Percentiles rank a stretch among this genome's conserved stretches.
Conservation (phyloP, 1,140 invertebrate genomes). For the Drosophila subobscura region DNA sequence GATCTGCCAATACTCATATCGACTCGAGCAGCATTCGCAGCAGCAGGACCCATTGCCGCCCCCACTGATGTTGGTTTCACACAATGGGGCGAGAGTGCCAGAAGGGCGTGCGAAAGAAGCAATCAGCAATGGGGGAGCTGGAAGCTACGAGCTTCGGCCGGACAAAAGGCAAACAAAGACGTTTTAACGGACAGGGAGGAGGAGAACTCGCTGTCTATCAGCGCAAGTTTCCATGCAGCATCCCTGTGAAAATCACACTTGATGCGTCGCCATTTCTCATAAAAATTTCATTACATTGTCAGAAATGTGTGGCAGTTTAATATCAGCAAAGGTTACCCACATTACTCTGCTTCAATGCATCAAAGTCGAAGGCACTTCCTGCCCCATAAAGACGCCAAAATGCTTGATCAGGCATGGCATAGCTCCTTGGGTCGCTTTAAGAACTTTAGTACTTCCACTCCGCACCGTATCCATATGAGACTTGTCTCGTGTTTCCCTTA, state of each 20-base stretch:
- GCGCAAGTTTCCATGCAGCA: slow-evolving; percentile 34
- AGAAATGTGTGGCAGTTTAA: slow-evolving; percentile 30
- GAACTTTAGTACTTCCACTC: too few species aligned
- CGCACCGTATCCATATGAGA: too few species aligned
- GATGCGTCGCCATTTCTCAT: slow-evolving; percentile 62
- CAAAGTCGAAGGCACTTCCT: not conserved
- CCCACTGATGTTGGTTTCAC: slow-evolving; percentile 9
- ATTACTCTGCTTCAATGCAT: slow-evolving; percentile 11
- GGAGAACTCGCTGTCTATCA: slow-evolving; percentile 28
- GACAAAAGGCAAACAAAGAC: slow-evolving; percentile 65
- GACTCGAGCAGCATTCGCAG: not conserved
- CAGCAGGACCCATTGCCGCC: not conserved
- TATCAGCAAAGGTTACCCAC: slow-evolving; percentile 12
- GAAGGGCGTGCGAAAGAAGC: slow-evolving; percentile 52
- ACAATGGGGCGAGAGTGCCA: slow-evolving; percentile 6
- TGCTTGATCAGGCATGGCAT: not conserved
- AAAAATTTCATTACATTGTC: slow-evolving; percentile 63
- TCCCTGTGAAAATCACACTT: slow-evolving; percentile 50
- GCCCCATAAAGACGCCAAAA: not conserved
- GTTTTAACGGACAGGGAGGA: slow-evolving; percentile 7
- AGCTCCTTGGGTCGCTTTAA: too few species aligned
- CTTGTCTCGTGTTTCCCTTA: too few species aligned
- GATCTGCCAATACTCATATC: slow-evolving; percentile 38
- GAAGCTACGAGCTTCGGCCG: slow-evolving; percentile 15
- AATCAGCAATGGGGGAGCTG: slow-evolving; percentile 33